phyloP scores from a whole-genome alignment of 2,113 vertebrate species.

The Pao palembangensis region DNA sequence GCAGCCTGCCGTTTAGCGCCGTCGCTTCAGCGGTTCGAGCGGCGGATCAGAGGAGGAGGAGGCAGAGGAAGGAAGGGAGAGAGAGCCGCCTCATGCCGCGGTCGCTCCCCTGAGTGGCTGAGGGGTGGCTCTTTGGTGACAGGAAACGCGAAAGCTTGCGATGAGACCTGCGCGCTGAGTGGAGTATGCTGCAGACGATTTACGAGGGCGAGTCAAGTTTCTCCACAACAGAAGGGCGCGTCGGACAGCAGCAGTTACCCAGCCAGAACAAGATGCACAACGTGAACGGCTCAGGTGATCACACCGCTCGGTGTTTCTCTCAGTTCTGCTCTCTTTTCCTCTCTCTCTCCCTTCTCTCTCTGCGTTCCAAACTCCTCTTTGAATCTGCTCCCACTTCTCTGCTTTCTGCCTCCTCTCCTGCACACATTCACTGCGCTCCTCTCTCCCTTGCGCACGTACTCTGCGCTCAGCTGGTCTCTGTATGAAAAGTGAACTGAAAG shows the following conservation, averaged over 20 bases:
- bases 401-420: conserved; percentile 27
- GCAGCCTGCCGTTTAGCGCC: conserved; percentile 38
- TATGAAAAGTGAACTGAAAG: conserved; percentile 54
- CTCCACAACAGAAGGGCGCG: conserved; percentile 88
- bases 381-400: conserved; percentile 36
- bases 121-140: conserved; percentile 78
- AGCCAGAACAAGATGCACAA: conserved; percentile 90
- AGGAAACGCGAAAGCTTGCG: conserved; percentile 78
- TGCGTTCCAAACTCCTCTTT: conserved; percentile 33
- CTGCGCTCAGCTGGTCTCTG: conserved; percentile 46
- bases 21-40: conserved; percentile 38
- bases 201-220: conserved; percentile 98
- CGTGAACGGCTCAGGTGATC: conserved; percentile 97
- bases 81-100: conserved; percentile 41
- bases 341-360: background rate
- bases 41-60: conserved; percentile 68
- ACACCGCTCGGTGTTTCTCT: conserved; percentile 6
- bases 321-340: background rate
- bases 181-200: conserved; percentile 99
- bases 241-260: conserved; percentile 85
- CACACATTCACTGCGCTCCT: conserved; percentile 30
- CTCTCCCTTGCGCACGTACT: conserved; percentile 26
- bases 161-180: conserved; percentile 85
- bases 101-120: conserved; percentile 66
- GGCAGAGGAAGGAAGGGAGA: conserved; percentile 64